Evolutionary conservation across 2,888 invertebrate genomes (phyloP).

Genomic region (Agriopis marginaria): DNA sequence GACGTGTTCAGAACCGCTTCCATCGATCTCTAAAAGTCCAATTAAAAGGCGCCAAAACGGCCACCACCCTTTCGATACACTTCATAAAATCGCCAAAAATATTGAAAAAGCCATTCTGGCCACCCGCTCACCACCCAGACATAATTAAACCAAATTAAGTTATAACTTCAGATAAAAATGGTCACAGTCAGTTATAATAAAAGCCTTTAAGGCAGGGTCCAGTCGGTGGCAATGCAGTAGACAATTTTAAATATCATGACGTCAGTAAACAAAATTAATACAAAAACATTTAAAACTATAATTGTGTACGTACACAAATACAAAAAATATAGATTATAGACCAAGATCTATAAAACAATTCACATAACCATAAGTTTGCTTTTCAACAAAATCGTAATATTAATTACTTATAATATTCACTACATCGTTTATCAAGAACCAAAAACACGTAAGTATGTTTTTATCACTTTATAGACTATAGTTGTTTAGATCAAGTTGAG

Average conservation of each 20-base stretch:
- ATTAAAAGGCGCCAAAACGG: constrained; percentile 71
- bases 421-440: not conserved
- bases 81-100: constrained; percentile 61
- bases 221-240: not conserved
- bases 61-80: constrained; percentile 76
- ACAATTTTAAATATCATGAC: too few species aligned
- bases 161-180: constrained; percentile 61
- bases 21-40: constrained; percentile 48
- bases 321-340: too few species aligned
- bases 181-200: constrained; percentile 49
- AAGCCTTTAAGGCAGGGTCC: not conserved
- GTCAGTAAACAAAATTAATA: too few species aligned
- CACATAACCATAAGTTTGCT: too few species aligned
- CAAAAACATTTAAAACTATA: too few species aligned
- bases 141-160: constrained; percentile 73
- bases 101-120: constrained; percentile 54
- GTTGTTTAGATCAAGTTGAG: not conserved
- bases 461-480: not conserved
- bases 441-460: not conserved
- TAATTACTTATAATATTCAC: not conserved
- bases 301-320: not conserved
- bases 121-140: constrained; percentile 56
- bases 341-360: too few species aligned
- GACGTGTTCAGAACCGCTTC: constrained; percentile 58
- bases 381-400: too few species aligned